These are phyloP conservation scores for Embidobia sp. DNA, from an alignment of 2,888 invertebrate genomes.

Conservation along the genomic window DNA sequence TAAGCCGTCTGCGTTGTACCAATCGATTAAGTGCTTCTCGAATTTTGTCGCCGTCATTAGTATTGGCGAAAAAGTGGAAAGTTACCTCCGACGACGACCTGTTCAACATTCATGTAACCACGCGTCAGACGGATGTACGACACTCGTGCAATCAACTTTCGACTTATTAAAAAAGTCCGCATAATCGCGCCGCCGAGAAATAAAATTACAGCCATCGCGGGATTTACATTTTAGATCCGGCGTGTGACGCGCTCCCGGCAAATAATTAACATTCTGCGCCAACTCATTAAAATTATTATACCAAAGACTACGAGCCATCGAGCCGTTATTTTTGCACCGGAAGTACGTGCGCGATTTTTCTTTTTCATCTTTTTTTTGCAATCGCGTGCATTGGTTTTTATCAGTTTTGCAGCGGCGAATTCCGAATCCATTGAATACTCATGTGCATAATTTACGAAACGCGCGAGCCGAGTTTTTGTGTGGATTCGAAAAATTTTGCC, in stretches of 20 bases:
- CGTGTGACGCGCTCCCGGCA: background rate
- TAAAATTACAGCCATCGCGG: slow-evolving; percentile 22
- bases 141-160: slow-evolving; percentile 42
- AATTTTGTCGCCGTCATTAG: slow-evolving; percentile 83
- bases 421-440: no score
- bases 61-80: slow-evolving; percentile 82
- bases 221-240: slow-evolving; percentile 44
- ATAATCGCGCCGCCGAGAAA: slow-evolving; percentile 33
- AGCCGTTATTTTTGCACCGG: no score
- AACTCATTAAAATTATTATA: slow-evolving; percentile 47
- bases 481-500: no score
- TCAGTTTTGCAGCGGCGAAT: no score
- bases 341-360: no score
- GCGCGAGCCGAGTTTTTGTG: no score
- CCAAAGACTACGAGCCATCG: background rate
- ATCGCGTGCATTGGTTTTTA: no score
- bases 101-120: slow-evolving; percentile 45
- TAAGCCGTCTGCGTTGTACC: slow-evolving; percentile 84
- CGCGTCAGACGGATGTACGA: slow-evolving; percentile 36
- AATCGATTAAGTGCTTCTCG: slow-evolving; percentile 83
- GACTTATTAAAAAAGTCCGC: slow-evolving; percentile 43
- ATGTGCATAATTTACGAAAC: no score
- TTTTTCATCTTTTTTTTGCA: no score
- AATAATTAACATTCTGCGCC: slow-evolving; percentile 34
- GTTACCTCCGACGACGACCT: slow-evolving; percentile 79